Percentiles rank a stretch among this genome's conserved stretches.
Evolutionary conservation across 2,113 vertebrate genomes (phyloP).

Genomic region (Terrapene triunguis): DNA sequence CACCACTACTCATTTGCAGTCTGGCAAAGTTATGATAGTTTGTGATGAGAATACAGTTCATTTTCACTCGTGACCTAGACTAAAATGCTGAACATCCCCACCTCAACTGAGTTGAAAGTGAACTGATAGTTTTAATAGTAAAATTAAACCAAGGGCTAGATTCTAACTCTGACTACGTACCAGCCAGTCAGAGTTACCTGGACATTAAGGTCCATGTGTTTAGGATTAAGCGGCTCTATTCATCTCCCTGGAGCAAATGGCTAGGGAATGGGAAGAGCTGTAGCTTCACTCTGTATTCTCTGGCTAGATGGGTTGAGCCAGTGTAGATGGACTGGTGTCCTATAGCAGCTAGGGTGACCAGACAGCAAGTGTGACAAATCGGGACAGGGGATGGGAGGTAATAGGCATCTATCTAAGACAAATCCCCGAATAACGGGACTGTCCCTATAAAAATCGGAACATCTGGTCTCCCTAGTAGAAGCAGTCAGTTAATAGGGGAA

Average conservation of each 20-base stretch:
- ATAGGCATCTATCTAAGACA: no score
- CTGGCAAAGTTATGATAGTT: neutral
- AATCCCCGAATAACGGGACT: no score
- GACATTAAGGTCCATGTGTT: neutral
- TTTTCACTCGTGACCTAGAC: neutral
- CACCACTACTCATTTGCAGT: neutral
- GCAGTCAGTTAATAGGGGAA: neutral
- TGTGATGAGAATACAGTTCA: neutral
- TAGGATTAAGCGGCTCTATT: neutral
- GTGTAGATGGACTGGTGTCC: neutral
- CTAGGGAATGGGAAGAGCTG: neutral
- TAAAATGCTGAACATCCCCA: no score
- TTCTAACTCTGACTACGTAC: no score
- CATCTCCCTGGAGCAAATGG: neutral
- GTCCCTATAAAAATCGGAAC: no score
- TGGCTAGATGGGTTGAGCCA: neutral
- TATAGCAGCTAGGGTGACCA: neutral
- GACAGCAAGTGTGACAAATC: no score
- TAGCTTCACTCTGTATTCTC: neutral
- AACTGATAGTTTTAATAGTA: neutral
- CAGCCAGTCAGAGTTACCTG: neutral
- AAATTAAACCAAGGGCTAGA: no score
- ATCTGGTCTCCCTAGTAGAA: no score
- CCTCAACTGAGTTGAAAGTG: neutral
- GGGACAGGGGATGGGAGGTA: no score